Base-by-base conservation (phyloP, 2,888 invertebrate species). In the Escarpia spicata region DNA sequence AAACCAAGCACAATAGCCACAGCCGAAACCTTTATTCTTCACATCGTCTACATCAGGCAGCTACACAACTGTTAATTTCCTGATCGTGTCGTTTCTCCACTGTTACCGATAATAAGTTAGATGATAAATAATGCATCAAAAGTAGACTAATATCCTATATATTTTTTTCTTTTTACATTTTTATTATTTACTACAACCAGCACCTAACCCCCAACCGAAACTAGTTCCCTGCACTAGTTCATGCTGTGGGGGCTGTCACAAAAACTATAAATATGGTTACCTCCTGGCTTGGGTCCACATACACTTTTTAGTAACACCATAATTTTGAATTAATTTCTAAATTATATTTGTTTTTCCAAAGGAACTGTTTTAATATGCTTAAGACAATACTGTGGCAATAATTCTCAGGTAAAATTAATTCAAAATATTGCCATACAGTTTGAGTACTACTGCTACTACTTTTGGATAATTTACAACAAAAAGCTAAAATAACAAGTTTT, bases 141-240 rank as follows among this genome's bases (percentile, higher is more conserved):
- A 75, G 19, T 26, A 75, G 6, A 75, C 26, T 75, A 75, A 75
- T 75, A 75, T n/a, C 75, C 75, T 75, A 75, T 75, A 26, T 75
- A 19, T 75, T 75, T 75, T 75, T 75, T 75, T 75, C 3, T 4
- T 26, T 4, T 75, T 75, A 19, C 26, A 19, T 26, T 75, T 19
- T 26, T 75, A 75, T 15, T 75, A 12, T 52, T 15, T 75, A 75
- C 75, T 75, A 75, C 75, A 75, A n/a, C 75, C 75, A 75, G 75
- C 75, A 75, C 75, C 75, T 26, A 26, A 75, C 4, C 75, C 75
- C 75, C 75, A 75, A 75, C 26, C 6, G 6, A 52, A n/a, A 75
- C 75, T 75, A 75, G 75, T 75, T 75, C 75, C 75, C 75, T 15
- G 75, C 75, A 75, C 75, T n/a, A 75, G 75, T 75, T 75, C 75